A percentile compares a stretch with the other conserved stretches of the same genome.
Conservation (phyloP, 2,888 invertebrate species). For the Harpalus rufipes region DNA sequence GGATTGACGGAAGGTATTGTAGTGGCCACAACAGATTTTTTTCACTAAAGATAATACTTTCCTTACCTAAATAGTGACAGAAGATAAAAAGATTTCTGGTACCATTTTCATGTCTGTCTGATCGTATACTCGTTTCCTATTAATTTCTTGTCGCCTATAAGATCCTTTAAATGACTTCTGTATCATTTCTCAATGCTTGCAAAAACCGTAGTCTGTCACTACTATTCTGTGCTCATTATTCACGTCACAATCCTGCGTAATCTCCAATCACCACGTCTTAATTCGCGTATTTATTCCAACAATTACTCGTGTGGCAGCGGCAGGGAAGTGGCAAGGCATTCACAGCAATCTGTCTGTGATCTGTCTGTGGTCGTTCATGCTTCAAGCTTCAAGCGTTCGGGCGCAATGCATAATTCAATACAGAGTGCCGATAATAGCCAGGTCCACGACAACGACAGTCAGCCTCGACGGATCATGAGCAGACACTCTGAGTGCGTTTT, state of each 20-base stretch:
- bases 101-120: no score
- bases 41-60: no score
- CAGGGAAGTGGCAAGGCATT: background rate
- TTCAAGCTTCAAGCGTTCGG: background rate
- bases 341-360: background rate
- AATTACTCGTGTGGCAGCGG: constrained; percentile 13
- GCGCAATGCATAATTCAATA: constrained; percentile 2
- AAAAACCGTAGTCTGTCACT: background rate
- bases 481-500: constrained; percentile 1
- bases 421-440: background rate
- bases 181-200: no score
- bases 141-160: no score
- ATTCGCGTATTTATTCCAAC: constrained; percentile 45
- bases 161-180: no score
- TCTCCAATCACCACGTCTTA: constrained; percentile 28
- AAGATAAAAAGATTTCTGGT: no score
- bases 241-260: background rate
- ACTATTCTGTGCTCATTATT: background rate
- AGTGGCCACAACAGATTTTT: no score
- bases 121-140: no score
- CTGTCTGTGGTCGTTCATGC: background rate
- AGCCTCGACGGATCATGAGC: background rate
- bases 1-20: no score
- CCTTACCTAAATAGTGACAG: no score
- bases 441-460: background rate